Evolutionary conservation across 2,888 invertebrate species (phyloP).

Genomic region (Protonemura montana): DNA sequence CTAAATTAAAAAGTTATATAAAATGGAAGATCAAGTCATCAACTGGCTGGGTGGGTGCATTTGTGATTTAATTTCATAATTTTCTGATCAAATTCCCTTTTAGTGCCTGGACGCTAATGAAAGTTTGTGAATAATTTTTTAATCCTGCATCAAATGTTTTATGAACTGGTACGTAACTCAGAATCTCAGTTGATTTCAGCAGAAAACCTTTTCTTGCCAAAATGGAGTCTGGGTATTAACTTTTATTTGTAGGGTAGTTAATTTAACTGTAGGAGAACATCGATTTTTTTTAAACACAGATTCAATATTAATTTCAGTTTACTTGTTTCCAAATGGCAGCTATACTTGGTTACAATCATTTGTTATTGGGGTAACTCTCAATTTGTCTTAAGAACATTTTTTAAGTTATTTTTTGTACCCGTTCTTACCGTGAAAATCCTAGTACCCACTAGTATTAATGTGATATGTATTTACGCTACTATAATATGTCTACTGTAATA

Average conservation of each 20-base stretch:
- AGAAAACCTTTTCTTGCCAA: too few relatives aligned
- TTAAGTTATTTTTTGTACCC: not conserved
- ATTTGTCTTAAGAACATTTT: not conserved
- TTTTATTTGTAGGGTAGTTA: too few relatives aligned
- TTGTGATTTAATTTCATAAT: not conserved
- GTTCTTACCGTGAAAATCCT: not conserved
- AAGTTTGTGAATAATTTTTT: too few relatives aligned
- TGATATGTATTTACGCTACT: slow-evolving; percentile 7
- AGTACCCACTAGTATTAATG: slow-evolving; percentile 12
- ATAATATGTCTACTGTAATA: not conserved
- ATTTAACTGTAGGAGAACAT: not conserved
- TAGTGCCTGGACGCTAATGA: too few relatives aligned
- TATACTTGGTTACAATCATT: not conserved
- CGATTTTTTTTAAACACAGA: not conserved
- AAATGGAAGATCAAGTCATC: not conserved
- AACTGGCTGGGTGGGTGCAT: too few relatives aligned
- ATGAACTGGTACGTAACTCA: too few relatives aligned
- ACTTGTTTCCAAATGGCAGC: not conserved
- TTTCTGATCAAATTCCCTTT: not conserved
- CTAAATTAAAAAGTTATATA: too few relatives aligned
- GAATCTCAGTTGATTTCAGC: too few relatives aligned
- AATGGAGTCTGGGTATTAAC: too few relatives aligned
- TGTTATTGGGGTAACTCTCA: not conserved
- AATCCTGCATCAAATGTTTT: too few relatives aligned
- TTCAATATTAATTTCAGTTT: not conserved